Percentiles rank a stretch among this genome's conserved stretches.
Evolutionary conservation across 2,888 invertebrate genomes (phyloP).

Genomic region (Lasioglossum villosulum): DNA sequence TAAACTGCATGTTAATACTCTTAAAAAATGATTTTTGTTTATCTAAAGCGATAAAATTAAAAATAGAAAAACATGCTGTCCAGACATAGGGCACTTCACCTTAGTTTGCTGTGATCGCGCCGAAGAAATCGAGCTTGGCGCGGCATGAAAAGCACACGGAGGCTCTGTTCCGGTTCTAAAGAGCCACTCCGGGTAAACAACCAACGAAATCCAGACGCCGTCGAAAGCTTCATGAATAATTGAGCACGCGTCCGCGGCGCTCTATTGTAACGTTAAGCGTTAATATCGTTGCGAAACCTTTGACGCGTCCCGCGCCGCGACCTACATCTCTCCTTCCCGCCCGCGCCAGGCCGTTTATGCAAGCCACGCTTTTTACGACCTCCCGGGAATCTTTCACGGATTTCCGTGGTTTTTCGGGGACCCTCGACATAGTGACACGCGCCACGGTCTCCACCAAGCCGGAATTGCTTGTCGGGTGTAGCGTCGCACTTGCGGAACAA

Average conservation of each 20-base stretch:
- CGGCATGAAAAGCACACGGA: conserved; percentile 21
- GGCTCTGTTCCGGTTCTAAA: not conserved
- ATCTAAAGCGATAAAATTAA: no score
- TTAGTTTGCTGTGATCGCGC: conserved; percentile 32
- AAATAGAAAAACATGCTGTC: no score
- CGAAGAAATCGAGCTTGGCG: conserved; percentile 26
- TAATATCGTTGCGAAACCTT: conserved; percentile 58
- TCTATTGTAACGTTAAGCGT: conserved; percentile 53
- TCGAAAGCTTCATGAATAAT: conserved; percentile 54
- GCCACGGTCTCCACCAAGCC: not conserved
- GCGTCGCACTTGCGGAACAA: not conserved
- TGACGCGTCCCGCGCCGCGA: conserved; percentile 40
- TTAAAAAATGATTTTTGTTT: no score
- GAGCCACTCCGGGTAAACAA: conserved; percentile 17
- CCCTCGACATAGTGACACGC: not conserved
- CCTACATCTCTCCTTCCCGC: conserved; percentile 48
- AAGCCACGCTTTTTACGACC: conserved; percentile 16
- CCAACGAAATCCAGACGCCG: conserved; percentile 24
- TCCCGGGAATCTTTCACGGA: conserved; percentile 17
- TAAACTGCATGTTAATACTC: no score
- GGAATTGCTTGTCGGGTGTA: conserved; percentile 4
- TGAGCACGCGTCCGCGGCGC: conserved; percentile 36
- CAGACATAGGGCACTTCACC: no score
- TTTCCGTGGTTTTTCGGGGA: conserved; percentile 21
- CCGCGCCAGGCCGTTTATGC: conserved; percentile 34